These are phyloP conservation scores for Eupithecia centaureata DNA, from an alignment of 2,888 invertebrate genomes.

Conservation along the genomic window DNA sequence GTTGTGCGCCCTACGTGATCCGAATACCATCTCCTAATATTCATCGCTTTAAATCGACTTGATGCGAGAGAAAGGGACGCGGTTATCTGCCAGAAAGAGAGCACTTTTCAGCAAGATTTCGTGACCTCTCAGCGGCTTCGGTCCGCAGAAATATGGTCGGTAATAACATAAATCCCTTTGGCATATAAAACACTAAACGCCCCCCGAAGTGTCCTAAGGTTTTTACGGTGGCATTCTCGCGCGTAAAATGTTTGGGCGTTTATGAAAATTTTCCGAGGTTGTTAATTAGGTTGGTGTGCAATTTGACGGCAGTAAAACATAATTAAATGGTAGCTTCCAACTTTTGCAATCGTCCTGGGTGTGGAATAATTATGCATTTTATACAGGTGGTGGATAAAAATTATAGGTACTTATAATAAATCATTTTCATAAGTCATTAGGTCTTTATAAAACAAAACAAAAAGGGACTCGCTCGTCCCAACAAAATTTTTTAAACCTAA, in stretches of 20 bases:
- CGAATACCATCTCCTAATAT: conserved; percentile 79
- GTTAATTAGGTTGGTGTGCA: conserved; percentile 52
- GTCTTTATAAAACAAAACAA: not conserved
- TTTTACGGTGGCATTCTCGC: conserved; percentile 66
- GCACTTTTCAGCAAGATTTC: conserved; percentile 74
- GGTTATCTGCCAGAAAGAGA: conserved; percentile 59
- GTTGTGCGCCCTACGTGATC: conserved; percentile 75
- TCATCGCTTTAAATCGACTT: conserved; percentile 78
- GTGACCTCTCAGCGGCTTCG: conserved; percentile 83
- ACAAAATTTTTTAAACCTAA: not conserved
- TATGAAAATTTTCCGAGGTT: conserved; percentile 62
- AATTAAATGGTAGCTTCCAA: conserved; percentile 35
- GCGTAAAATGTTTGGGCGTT: conserved; percentile 62
- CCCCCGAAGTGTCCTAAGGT: conserved; percentile 75
- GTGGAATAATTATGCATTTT: not conserved
- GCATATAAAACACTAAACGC: conserved; percentile 85
- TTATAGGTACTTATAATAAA: not conserved
- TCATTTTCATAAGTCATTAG: not conserved
- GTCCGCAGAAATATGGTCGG: conserved; percentile 83
- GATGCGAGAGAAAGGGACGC: conserved; percentile 64
- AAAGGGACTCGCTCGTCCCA: not conserved
- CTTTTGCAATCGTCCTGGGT: conserved; percentile 28
- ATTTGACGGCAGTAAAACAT: conserved; percentile 41
- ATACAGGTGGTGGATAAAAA: not conserved
- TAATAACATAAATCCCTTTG: conserved; percentile 84